phyloP scores from a whole-genome alignment of 2,888 invertebrate genomes.

The Odontomyia ornata region DNA sequence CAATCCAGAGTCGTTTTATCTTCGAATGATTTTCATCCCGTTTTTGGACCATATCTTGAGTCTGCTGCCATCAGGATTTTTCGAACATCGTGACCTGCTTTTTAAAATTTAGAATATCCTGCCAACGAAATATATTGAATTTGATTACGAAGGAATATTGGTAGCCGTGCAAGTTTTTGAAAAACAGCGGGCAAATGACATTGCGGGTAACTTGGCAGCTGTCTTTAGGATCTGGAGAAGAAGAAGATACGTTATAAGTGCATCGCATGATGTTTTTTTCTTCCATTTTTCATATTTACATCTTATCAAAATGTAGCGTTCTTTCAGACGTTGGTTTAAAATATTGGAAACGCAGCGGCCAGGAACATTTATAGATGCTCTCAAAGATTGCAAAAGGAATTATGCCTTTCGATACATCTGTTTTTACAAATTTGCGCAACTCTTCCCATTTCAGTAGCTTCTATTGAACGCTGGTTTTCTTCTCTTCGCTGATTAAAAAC shows the following conservation, averaged over 20 bases:
- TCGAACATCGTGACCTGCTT: too few species aligned
- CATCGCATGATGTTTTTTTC: background rate
- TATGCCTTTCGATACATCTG: background rate
- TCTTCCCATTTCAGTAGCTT: too few species aligned
- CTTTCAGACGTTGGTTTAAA: conserved; percentile 30
- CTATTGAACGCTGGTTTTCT: background rate
- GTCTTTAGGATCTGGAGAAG: too few species aligned
- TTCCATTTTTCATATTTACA: background rate
- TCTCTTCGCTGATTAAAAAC: background rate
- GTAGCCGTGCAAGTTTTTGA: conserved; percentile 37
- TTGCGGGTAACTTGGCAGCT: conserved; percentile 7
- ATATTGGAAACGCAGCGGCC: too few species aligned
- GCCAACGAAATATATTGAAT: too few species aligned
- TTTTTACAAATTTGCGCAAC: too few species aligned
- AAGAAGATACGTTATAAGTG: background rate
- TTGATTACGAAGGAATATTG: conserved; percentile 17
- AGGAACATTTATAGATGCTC: too few species aligned
- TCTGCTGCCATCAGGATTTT: too few species aligned
- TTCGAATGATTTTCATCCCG: conserved; percentile 43
- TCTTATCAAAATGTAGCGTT: background rate
- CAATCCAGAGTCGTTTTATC: conserved; percentile 45
- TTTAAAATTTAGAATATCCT: too few species aligned
- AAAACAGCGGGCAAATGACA: conserved; percentile 42
- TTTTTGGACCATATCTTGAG: conserved; percentile 47
- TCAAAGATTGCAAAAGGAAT: background rate